These are phyloP conservation scores for Chorisops tibialis DNA, from an alignment of 2,888 invertebrate species.

Conservation along the genomic window DNA sequence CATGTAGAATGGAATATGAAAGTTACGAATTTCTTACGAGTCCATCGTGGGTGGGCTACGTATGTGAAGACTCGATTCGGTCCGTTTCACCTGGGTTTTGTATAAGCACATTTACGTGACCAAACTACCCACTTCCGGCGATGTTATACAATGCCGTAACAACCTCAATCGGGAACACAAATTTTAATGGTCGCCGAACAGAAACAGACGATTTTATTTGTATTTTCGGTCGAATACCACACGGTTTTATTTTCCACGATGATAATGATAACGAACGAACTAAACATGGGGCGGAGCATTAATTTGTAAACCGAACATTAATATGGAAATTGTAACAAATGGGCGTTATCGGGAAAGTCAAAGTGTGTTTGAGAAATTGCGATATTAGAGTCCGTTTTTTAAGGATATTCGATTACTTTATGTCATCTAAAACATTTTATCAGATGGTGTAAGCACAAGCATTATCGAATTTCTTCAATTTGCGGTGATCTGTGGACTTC, in stretches of 20 bases:
- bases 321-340: no score
- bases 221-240: not conserved
- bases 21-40: conserved; percentile 3
- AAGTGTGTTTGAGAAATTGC: no score
- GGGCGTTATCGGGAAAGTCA: no score
- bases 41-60: conserved; percentile 8
- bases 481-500: no score
- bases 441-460: no score
- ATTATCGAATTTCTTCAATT: no score
- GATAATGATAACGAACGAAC: not conserved
- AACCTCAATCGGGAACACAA: not conserved
- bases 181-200: conserved; percentile 15
- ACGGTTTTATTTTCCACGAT: not conserved
- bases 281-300: conserved; percentile 7
- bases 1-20: conserved; percentile 1
- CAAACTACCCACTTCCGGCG: conserved; percentile 22
- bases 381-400: no score
- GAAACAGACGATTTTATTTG: not conserved
- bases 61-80: conserved; percentile 15
- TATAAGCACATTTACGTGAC: conserved; percentile 18
- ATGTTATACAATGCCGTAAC: conserved; percentile 19
- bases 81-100: not conserved
- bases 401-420: no score
- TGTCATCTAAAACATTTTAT: no score
- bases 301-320: not conserved